Conservation (phyloP, 2,797 vertebrate genomes). For the Parambassis ranga region DNA sequence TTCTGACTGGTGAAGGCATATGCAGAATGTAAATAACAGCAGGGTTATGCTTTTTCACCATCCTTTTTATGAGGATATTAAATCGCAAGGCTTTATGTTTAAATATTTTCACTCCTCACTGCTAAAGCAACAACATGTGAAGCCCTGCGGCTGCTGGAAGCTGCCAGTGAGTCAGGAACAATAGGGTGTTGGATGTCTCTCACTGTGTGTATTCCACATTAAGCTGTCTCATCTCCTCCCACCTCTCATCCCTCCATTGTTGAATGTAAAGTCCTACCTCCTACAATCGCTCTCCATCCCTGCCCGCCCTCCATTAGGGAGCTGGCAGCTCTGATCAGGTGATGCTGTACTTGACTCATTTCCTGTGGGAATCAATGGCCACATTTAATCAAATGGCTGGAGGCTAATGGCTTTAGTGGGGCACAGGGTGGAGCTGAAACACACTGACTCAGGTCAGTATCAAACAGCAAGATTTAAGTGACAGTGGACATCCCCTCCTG, state of each 20-base stretch:
- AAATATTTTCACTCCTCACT: constrained; percentile 8
- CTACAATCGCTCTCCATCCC: constrained; percentile 20
- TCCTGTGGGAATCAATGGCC: constrained; percentile 64
- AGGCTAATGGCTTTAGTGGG: constrained; percentile 43
- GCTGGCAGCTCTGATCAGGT: constrained; percentile 56
- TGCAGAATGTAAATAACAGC: background rate
- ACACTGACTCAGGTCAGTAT: constrained; percentile 32
- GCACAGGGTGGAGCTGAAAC: constrained; percentile 11
- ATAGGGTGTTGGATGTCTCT: constrained; percentile 18
- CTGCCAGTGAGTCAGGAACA: constrained; percentile 40
- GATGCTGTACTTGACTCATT: constrained; percentile 52
- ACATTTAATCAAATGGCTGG: constrained; percentile 64
- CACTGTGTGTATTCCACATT: constrained; percentile 37
- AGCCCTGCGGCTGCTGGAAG: constrained; percentile 39
- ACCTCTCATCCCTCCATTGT: constrained; percentile 42
- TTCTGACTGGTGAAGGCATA: background rate
- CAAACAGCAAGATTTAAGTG: constrained; percentile 37
- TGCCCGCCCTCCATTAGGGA: constrained; percentile 41
- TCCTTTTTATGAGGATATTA: constrained; percentile 1
- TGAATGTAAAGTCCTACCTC: constrained; percentile 41
- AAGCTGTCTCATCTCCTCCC: constrained; percentile 46
- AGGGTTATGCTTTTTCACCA: constrained; percentile 2
- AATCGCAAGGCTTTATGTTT: constrained; percentile 23
- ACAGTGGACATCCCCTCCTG: background rate
- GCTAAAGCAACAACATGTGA: constrained; percentile 25